A percentile compares a stretch with the other conserved stretches of the same genome.
phyloP scores from a whole-genome alignment of 2,113 vertebrate genomes.

The Pungitius pungitius region DNA sequence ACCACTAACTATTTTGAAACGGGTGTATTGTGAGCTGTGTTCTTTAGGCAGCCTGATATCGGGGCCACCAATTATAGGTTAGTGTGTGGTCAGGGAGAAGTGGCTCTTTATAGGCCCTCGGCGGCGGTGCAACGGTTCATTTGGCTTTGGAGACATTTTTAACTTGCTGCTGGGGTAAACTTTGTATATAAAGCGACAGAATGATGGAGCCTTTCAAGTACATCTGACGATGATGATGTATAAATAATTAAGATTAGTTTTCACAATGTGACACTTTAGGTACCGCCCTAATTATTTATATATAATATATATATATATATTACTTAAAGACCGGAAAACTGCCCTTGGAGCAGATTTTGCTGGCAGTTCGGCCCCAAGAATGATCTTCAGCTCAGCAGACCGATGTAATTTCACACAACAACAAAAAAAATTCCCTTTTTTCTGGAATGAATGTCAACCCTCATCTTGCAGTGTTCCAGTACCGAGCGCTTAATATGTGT shows the following conservation, averaged over 20 bases:
- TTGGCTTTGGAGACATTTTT: constrained; percentile 50
- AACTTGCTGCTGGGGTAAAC: constrained; percentile 39
- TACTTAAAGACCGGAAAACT: constrained; percentile 4
- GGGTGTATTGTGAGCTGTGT: constrained; percentile 64
- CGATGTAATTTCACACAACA: constrained; percentile 33
- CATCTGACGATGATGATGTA: not conserved
- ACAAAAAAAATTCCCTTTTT: not conserved
- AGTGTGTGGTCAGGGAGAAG: constrained; percentile 72
- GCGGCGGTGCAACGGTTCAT: constrained; percentile 25
- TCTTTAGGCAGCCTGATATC: constrained; percentile 66
- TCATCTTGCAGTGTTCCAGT: constrained; percentile 34
- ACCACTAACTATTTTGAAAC: constrained; percentile 72
- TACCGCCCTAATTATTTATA: constrained; percentile 43
- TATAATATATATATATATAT: too few relatives aligned
- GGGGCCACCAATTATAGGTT: constrained; percentile 75
- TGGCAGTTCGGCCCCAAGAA: constrained; percentile 26
- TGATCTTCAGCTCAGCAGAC: constrained; percentile 30
- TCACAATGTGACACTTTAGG: constrained; percentile 34
- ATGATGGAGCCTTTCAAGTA: constrained; percentile 36
- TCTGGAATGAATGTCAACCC: constrained; percentile 51
- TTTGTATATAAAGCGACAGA: constrained; percentile 23
- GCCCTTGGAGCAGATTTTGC: constrained; percentile 59
- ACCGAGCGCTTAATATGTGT: constrained; percentile 50
- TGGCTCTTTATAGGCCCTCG: constrained; percentile 61
- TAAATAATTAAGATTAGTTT: constrained; percentile 31